A percentile compares a stretch with the other conserved stretches of the same genome.
Conservation (phyloP, 2,888 invertebrate species). For the Drosophila niveifrons region DNA sequence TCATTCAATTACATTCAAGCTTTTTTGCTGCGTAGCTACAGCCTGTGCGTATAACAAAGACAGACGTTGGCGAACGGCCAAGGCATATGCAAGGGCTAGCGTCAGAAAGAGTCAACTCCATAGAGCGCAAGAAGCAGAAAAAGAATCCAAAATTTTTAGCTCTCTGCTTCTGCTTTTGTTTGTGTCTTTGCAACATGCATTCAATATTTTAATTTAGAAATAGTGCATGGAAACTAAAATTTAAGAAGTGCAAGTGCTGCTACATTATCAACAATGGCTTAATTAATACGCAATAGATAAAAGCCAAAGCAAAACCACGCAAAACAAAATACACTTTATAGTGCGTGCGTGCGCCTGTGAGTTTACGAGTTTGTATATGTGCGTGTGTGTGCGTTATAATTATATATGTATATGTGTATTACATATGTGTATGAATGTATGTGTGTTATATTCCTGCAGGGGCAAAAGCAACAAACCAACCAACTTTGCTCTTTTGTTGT, state of each 20-base stretch:
- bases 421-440: slow-evolving; percentile 37
- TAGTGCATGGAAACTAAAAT: slow-evolving; percentile 33
- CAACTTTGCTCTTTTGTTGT: slow-evolving; percentile 63
- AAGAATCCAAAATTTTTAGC: slow-evolving; percentile 76
- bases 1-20: slow-evolving; percentile 63
- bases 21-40: slow-evolving; percentile 68
- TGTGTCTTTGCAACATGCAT: slow-evolving; percentile 75
- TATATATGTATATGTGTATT: slow-evolving; percentile 32
- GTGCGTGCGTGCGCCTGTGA: slow-evolving; percentile 46
- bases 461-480: slow-evolving; percentile 69
- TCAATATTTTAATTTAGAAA: slow-evolving; percentile 66
- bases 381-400: slow-evolving; percentile 54
- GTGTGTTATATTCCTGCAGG: slow-evolving; percentile 60
- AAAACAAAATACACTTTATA: slow-evolving; percentile 36
- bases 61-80: slow-evolving; percentile 57
- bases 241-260: slow-evolving; percentile 30
- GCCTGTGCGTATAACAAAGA: slow-evolving; percentile 61
- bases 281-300: slow-evolving; percentile 35
- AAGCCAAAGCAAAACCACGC: slow-evolving; percentile 59
- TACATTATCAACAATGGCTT: slow-evolving; percentile 11
- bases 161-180: slow-evolving; percentile 76
- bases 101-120: slow-evolving; percentile 57
- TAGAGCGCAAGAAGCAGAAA: slow-evolving; percentile 63
- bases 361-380: neutral
- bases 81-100: slow-evolving; percentile 53